Base-by-base conservation (phyloP, 2,797 vertebrate species). In the Pipistrellus kuhlii region DNA sequence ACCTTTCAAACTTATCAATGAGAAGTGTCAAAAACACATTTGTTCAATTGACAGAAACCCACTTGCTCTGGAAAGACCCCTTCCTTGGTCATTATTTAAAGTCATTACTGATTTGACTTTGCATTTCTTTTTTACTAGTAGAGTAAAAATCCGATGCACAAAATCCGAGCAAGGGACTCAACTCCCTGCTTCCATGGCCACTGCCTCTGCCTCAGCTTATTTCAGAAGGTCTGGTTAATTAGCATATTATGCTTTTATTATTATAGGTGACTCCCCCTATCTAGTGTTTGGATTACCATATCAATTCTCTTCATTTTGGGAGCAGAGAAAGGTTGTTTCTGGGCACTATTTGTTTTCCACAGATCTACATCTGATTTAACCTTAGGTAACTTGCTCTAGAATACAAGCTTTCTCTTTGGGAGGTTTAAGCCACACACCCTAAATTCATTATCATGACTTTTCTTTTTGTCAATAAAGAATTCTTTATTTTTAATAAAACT, bases 401-500 rank as follows among this genome's bases (percentile, higher is more conserved):
- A 92, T 55, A 7, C 78, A 57, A 83, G 7, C 64, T 85, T 69
- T 83, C 20, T 51, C 41, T 85, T 88, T 41, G n/a, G 2, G 13
- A 59, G 75, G 46, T 82, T 75, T 84, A 46, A 75, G 14, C 68
- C 64, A 66, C 64, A n/a, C 35, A 80, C 0, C 4, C 7, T 48
- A 57, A 80, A 84, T 81, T 68, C 5, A 41, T 80, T 75, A 84
- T 46, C 32, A 38, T 93, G 13, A 38, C 4, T n/a, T 85, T 88
- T 94, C 59, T 88, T 46, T 51, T 53, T 44, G 4, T 46, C 20
- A 76, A 41, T 55, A 66, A 62, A 85, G 3, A 1, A 27, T 75
- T 80, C 25, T 71, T 95, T 48, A 81, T 80, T 90, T 94, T 88
- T 83, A 84, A 80, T 66, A 5, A 91, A 44, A 30, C 71, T 59